A percentile compares a stretch with the other conserved stretches of the same genome.
Conservation (phyloP, 2,113 vertebrate species). For the Prionailurus bengalensis region DNA sequence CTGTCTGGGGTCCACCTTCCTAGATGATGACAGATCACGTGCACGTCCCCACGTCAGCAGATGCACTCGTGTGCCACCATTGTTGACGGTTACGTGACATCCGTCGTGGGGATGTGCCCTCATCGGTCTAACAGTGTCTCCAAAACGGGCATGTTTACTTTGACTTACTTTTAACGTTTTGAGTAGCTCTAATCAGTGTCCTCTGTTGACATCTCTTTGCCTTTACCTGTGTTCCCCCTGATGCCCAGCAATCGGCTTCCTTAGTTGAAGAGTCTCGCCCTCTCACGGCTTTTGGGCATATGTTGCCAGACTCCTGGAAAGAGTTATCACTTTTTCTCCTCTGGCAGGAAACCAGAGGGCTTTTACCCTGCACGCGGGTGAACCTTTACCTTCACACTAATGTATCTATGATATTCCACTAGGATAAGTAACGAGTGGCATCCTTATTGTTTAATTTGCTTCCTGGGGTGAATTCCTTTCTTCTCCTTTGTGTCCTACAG, state of each 20-base stretch:
- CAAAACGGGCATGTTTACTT: background rate
- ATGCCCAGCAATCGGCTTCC: accelerated
- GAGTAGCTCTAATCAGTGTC: accelerated
- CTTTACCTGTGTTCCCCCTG: accelerated
- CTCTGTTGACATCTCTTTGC: accelerated
- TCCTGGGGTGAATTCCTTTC: background rate
- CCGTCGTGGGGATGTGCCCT: accelerated
- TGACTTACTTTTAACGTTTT: accelerated
- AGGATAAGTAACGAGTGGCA: accelerated
- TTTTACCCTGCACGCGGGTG: background rate
- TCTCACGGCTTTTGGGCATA: accelerated
- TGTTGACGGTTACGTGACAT: accelerated
- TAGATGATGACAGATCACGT: accelerated
- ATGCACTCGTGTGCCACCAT: accelerated
- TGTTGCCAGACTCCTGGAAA: background rate
- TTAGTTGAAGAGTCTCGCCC: too few relatives aligned
- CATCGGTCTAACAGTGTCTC: accelerated
- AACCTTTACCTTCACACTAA: background rate
- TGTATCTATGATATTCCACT: background rate
- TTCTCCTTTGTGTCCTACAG: too few relatives aligned
- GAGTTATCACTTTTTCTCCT: background rate
- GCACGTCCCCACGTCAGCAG: accelerated
- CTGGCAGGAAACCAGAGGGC: background rate
- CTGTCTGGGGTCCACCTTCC: background rate
- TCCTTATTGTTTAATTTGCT: background rate